A percentile compares a stretch with the other conserved stretches of the same genome.
Evolutionary conservation across 2,888 invertebrate genomes (phyloP).

Genomic region (Tenthredo mesomela): DNA sequence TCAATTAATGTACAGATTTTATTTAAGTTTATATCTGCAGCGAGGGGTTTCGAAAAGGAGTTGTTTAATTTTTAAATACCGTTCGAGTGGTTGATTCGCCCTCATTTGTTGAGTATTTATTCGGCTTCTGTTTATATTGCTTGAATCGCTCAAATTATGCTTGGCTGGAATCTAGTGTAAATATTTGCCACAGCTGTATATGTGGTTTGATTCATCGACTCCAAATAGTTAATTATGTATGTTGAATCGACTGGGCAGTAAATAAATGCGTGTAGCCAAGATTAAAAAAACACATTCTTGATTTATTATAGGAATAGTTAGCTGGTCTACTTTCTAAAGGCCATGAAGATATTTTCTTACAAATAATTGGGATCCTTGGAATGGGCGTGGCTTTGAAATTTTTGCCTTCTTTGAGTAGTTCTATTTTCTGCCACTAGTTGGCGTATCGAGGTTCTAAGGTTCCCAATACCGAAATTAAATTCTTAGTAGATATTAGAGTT

Average conservation of each 20-base stretch:
- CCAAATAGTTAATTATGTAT: constrained; percentile 14
- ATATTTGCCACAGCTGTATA: constrained; percentile 1
- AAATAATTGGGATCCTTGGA: too few species aligned
- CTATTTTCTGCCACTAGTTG: too few species aligned
- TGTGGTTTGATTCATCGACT: constrained; percentile 24
- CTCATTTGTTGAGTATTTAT: constrained; percentile 22
- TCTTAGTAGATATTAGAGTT: neutral
- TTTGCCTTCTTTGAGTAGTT: too few species aligned
- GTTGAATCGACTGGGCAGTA: neutral
- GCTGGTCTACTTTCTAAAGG: neutral
- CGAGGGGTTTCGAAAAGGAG: neutral
- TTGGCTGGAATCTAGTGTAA: constrained; percentile 11
- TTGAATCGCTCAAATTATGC: constrained; percentile 10
- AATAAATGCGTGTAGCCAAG: neutral
- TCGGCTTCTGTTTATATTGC: constrained; percentile 22
- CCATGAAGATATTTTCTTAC: neutral
- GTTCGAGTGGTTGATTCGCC: constrained; percentile 2
- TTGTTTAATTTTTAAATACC: constrained; percentile 35
- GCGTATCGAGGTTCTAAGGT: too few species aligned
- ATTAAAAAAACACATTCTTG: neutral
- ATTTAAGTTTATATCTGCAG: neutral
- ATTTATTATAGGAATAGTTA: neutral
- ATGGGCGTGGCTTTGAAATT: too few species aligned
- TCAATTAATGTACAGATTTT: neutral
- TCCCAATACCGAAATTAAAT: neutral